Evolutionary conservation across 2,888 invertebrate species (phyloP).

Genomic region (Hermodice carunculata): DNA sequence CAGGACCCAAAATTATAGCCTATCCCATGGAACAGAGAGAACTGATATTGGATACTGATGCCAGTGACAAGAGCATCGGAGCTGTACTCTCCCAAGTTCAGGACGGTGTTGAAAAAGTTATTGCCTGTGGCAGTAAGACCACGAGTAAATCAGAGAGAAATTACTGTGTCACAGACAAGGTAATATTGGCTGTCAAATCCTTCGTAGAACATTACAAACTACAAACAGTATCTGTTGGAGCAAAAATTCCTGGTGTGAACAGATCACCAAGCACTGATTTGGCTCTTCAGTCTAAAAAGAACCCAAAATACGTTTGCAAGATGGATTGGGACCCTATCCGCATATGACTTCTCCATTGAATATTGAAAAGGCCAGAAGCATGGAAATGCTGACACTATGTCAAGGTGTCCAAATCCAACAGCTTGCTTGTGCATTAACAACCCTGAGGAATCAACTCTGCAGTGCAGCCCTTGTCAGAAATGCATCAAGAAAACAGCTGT

Average conservation of each 20-base stretch:
- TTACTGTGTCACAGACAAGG: background rate
- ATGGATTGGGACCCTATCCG: background rate
- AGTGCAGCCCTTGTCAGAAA: background rate
- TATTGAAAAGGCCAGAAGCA: background rate
- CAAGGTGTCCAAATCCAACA: background rate
- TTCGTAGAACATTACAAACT: background rate
- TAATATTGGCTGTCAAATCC: background rate
- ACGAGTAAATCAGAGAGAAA: no score
- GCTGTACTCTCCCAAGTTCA: no score
- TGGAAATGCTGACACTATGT: background rate
- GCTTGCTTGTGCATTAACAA: background rate
- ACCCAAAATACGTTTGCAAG: background rate
- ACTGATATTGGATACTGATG: no score
- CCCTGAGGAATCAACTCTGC: background rate
- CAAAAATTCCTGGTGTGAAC: background rate
- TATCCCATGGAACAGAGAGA: no score
- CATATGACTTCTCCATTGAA: background rate
- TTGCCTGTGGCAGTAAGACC: no score
- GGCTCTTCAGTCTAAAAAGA: background rate
- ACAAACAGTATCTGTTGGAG: background rate
- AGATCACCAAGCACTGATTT: background rate
- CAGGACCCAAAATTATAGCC: no score
- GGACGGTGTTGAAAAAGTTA: no score
- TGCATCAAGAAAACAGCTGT: background rate
- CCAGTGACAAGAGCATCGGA: no score